phyloP scores from a whole-genome alignment of 2,113 vertebrate genomes.

The Porphyrio hochstetteri region DNA sequence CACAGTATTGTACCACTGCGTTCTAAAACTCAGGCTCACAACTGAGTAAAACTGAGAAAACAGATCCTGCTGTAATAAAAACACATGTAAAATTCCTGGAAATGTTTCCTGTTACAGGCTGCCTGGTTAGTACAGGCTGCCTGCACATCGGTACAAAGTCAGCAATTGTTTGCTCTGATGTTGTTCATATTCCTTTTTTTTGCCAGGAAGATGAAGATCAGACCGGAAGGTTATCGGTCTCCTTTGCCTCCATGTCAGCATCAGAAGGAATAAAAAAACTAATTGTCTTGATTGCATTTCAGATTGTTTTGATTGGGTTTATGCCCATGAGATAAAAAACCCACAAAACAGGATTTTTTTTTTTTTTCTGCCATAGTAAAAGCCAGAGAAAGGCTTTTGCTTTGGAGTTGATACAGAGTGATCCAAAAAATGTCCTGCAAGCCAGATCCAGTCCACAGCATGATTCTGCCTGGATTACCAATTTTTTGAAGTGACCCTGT shows the following conservation, averaged over 20 bases:
- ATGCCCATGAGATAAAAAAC: constrained; percentile 33
- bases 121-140: constrained; percentile 31
- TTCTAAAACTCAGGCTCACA: constrained; percentile 2
- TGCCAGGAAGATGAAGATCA: constrained; percentile 28
- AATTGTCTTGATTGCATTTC: constrained; percentile 39
- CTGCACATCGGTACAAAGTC: constrained; percentile 7
- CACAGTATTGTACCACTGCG: neutral
- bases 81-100: constrained; percentile 61
- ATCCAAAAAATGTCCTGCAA: constrained; percentile 20
- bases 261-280: constrained; percentile 11
- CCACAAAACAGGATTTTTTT: neutral
- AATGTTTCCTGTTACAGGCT: constrained; percentile 36
- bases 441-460: constrained; percentile 1
- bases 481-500: constrained; percentile 44
- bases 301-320: constrained; percentile 40
- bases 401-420: neutral
- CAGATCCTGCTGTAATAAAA: constrained; percentile 27
- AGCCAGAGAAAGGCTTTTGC: constrained; percentile 19
- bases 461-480: constrained; percentile 27
- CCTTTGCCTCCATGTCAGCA: constrained; percentile 12
- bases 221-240: neutral
- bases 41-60: constrained; percentile 9
- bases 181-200: neutral
- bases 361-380: neutral
- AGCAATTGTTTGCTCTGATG: neutral